These are phyloP conservation scores for Chorisops tibialis DNA, from an alignment of 2,888 invertebrate genomes.

Conservation along the genomic window DNA sequence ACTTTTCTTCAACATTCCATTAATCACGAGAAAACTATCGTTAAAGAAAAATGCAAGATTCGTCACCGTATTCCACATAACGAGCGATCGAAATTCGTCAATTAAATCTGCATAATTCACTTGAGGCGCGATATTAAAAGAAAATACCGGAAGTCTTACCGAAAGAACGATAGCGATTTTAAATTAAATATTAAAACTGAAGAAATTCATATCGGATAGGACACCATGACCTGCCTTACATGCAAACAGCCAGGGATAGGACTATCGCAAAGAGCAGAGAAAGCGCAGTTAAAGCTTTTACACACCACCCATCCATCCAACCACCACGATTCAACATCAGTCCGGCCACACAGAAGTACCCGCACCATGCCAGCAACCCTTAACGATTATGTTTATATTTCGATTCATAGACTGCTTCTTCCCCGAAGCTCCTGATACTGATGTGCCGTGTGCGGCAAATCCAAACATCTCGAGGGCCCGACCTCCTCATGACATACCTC, in stretches of 20 bases:
- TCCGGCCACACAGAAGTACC: background rate
- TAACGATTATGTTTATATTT: no score
- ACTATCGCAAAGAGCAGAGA: conserved; percentile 39
- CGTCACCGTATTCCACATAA: no score
- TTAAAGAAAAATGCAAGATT: background rate
- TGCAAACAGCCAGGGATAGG: conserved; percentile 53
- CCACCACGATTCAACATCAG: background rate
- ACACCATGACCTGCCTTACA: conserved; percentile 54
- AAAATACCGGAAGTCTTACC: background rate
- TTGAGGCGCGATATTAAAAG: background rate
- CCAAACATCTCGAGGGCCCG: no score
- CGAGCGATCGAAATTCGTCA: no score
- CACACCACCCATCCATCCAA: conserved; percentile 12
- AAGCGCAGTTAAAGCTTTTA: conserved; percentile 32
- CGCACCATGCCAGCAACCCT: background rate
- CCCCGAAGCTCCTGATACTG: background rate
- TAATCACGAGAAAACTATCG: background rate
- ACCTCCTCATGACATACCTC: background rate
- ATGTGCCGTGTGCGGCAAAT: background rate
- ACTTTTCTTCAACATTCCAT: conserved; percentile 16
- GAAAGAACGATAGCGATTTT: background rate
- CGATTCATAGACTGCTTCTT: background rate
- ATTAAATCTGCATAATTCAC: background rate
- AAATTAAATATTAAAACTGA: background rate
- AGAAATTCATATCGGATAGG: conserved; percentile 17